Evolutionary conservation across 2,113 vertebrate genomes (phyloP).

Genomic region (Meleagris gallopavo): DNA sequence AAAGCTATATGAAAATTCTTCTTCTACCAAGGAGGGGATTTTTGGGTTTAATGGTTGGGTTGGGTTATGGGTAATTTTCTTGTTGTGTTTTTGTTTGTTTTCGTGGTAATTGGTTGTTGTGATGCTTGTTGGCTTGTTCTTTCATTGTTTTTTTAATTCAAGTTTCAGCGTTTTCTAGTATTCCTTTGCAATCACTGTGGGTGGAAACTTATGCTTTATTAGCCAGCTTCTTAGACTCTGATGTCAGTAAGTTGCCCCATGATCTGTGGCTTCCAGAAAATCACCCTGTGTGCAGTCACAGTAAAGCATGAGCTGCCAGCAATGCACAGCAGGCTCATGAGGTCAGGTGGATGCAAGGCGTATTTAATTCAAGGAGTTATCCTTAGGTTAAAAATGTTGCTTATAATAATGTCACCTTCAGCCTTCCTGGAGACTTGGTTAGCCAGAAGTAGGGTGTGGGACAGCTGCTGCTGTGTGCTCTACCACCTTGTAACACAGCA

Average conservation of each 20-base stretch:
- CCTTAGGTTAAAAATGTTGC: background rate
- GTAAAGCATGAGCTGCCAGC: background rate
- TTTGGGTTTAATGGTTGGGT: background rate
- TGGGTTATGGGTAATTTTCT: background rate
- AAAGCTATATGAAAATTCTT: background rate
- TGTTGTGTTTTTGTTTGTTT: background rate
- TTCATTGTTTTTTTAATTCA: background rate
- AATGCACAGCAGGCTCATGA: background rate
- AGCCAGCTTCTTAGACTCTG: background rate
- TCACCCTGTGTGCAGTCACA: background rate
- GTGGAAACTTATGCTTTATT: background rate
- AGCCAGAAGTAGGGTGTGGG: background rate
- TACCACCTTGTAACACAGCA: background rate
- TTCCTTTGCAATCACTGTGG: background rate
- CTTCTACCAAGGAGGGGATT: background rate
- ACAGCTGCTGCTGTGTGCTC: background rate
- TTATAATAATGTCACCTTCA: background rate
- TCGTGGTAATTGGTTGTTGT: background rate
- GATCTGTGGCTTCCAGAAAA: constrained; percentile 9
- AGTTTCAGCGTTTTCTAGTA: background rate
- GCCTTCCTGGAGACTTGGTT: background rate
- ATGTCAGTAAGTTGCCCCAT: background rate
- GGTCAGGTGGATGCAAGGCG: background rate
- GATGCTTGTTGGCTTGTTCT: background rate
- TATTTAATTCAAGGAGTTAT: background rate